Percentiles rank a stretch among this genome's conserved stretches.
Evolutionary conservation across 2,797 vertebrate species (phyloP).

Genomic region (Morelia viridis): DNA sequence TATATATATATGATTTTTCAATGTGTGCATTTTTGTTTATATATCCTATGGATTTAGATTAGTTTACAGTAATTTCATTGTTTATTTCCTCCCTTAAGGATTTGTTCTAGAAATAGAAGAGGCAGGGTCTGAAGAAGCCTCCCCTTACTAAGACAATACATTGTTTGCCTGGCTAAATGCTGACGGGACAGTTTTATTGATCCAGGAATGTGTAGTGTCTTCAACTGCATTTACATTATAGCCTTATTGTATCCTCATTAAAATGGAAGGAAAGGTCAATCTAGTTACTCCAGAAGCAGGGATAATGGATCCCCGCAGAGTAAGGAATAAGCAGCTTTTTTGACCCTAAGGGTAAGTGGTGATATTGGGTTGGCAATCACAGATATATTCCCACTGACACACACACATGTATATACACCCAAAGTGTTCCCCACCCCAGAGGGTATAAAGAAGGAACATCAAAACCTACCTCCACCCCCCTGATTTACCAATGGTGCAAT

Average conservation of each 20-base stretch:
- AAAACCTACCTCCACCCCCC: neutral
- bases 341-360: neutral
- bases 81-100: neutral
- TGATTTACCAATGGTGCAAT: neutral
- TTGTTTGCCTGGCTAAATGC: neutral
- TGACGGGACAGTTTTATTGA: neutral
- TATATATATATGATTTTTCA: neutral
- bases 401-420: neutral
- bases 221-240: neutral
- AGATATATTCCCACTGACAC: neutral
- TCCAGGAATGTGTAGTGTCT: neutral
- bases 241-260: neutral
- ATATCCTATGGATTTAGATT: neutral
- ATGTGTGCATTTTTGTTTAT: neutral
- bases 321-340: neutral
- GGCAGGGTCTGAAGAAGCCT: neutral
- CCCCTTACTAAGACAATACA: neutral
- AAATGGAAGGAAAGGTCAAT: neutral
- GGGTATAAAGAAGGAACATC: neutral
- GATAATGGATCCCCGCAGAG: neutral
- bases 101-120: neutral
- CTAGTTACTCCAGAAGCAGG: neutral
- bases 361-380: neutral
- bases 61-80: neutral
- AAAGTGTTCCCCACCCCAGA: neutral